These are phyloP conservation scores for Emys orbicularis DNA, from an alignment of 2,797 vertebrate species.

Conservation along the genomic window DNA sequence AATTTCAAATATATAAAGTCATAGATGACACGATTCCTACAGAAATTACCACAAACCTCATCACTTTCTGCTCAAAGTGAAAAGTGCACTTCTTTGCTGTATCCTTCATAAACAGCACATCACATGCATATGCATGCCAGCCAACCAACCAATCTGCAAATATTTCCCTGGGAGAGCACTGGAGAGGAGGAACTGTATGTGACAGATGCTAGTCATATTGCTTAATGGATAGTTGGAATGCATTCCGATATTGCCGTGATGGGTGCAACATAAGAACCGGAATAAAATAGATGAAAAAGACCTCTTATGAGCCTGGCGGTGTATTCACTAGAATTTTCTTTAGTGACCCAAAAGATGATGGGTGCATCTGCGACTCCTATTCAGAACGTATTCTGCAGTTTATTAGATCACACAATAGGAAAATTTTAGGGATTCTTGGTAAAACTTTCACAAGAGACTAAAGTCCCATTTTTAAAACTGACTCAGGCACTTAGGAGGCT, in stretches of 20 bases:
- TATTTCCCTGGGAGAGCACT: not conserved
- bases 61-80: not conserved
- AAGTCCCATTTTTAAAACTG: not conserved
- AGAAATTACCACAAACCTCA: not conserved
- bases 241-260: not conserved
- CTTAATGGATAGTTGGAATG: not conserved
- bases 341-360: not conserved
- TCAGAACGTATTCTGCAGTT: not conserved
- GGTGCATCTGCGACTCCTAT: not conserved
- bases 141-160: not conserved
- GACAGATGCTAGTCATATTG: not conserved
- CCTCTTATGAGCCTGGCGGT: not conserved
- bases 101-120: not conserved
- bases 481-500: not conserved
- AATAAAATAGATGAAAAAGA: not conserved
- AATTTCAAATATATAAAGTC: not conserved
- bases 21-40: not conserved
- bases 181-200: not conserved
- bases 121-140: not conserved
- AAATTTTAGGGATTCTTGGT: not conserved
- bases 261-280: not conserved
- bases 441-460: not conserved
- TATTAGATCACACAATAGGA: not conserved
- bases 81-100: not conserved
- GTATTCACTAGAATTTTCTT: not conserved